Evolutionary conservation across 2,113 vertebrate species (phyloP).

Genomic region (Phalacrocorax carbo): DNA sequence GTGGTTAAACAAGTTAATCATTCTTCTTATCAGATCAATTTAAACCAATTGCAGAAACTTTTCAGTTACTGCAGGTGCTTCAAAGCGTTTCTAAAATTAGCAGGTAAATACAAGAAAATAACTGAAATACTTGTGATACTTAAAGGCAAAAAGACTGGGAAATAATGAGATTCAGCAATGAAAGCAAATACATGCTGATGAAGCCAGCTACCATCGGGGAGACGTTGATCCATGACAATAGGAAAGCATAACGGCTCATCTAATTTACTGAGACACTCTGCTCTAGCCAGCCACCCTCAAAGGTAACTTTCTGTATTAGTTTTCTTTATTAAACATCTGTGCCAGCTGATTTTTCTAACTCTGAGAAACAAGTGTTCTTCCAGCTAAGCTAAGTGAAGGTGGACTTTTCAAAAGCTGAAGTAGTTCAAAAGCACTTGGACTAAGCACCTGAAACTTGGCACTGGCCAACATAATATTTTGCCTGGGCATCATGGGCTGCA

Average conservation of each 20-base stretch:
- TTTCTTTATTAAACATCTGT: background rate
- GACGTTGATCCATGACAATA: background rate
- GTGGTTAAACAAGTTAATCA: background rate
- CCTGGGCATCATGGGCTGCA: background rate
- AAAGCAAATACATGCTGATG: background rate
- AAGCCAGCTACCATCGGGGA: background rate
- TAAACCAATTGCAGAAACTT: background rate
- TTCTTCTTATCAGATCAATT: background rate
- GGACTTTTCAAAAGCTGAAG: background rate
- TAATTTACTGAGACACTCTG: background rate
- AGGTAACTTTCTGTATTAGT: background rate
- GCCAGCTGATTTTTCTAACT: background rate
- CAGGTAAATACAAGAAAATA: background rate
- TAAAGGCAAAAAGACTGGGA: background rate
- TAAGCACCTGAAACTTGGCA: background rate
- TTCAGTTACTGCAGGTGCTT: background rate
- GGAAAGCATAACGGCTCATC: background rate
- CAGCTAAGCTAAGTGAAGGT: background rate
- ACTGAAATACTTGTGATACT: background rate
- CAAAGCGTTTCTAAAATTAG: background rate
- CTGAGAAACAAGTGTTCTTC: background rate
- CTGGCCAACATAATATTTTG: background rate
- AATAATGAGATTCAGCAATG: background rate
- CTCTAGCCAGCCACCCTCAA: background rate
- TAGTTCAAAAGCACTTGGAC: background rate